A percentile compares a stretch with the other conserved stretches of the same genome.
Conservation (phyloP, 2,888 invertebrate species). For the Tetramorium bicarinatum region DNA sequence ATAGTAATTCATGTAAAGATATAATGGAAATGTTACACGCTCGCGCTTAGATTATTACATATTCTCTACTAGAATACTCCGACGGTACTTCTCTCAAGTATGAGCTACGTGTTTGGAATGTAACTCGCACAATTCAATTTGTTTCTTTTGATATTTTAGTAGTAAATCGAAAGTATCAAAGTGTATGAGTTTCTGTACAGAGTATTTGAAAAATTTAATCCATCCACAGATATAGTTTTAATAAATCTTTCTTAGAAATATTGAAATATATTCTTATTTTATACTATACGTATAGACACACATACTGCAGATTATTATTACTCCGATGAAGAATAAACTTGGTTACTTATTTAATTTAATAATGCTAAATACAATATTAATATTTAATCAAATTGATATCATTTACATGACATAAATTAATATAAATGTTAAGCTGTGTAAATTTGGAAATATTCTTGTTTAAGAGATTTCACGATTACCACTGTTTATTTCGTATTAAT, state of each 20-base stretch:
- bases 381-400: neutral
- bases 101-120: conserved; percentile 51
- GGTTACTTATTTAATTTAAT: neutral
- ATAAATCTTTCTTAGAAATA: conserved; percentile 15
- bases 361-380: neutral
- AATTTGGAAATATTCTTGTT: neutral
- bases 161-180: neutral
- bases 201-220: conserved; percentile 30
- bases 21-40: conserved; percentile 45
- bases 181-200: neutral
- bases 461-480: neutral
- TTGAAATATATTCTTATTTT: conserved; percentile 3
- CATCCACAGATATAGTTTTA: neutral
- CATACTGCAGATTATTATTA: neutral
- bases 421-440: neutral
- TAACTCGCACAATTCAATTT: conserved; percentile 14
- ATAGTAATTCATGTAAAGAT: conserved; percentile 3
- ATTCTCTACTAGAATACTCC: conserved; percentile 29
- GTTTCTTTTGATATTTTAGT: conserved; percentile 30
- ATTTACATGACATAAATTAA: neutral
- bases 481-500: neutral
- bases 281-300: neutral
- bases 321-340: neutral
- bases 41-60: conserved; percentile 38
- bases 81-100: conserved; percentile 42